Conservation (phyloP, 2,888 invertebrate species). For the Epicampocera succincta region DNA sequence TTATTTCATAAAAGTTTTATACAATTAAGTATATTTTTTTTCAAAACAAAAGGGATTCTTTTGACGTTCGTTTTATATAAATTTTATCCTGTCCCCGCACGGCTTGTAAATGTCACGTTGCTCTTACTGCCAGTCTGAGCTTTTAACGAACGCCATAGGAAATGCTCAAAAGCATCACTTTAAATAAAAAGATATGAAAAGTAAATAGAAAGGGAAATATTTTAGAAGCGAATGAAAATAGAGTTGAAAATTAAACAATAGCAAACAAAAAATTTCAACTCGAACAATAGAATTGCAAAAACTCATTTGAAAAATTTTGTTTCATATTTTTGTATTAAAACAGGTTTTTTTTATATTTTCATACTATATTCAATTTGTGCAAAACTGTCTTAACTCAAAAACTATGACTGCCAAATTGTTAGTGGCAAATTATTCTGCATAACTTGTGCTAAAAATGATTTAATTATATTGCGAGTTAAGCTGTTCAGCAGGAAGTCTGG, state of each 20-base stretch:
- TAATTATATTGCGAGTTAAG: too few species aligned
- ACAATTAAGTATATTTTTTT: background rate
- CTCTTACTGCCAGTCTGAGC: constrained; percentile 57
- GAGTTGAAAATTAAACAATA: constrained; percentile 32
- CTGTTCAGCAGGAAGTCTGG: too few species aligned
- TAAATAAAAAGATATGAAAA: constrained; percentile 28
- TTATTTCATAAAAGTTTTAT: too few species aligned
- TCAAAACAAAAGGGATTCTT: constrained; percentile 4
- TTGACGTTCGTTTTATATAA: background rate
- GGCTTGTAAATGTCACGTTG: constrained; percentile 53
- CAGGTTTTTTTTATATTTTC: constrained; percentile 11
- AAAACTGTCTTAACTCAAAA: too few species aligned
- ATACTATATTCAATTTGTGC: background rate
- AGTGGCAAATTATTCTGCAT: too few species aligned
- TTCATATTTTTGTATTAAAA: constrained; percentile 30
- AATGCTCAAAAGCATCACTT: constrained; percentile 56
- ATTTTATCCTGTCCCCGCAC: constrained; percentile 11
- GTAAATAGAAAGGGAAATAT: constrained; percentile 25
- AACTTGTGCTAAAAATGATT: too few species aligned
- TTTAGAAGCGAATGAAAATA: constrained; percentile 14
- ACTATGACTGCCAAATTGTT: too few species aligned
- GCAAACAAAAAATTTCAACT: constrained; percentile 25
- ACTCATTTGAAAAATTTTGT: constrained; percentile 40
- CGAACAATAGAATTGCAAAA: constrained; percentile 6
- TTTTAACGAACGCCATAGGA: constrained; percentile 68